Base-by-base conservation (phyloP, 2,888 invertebrate genomes). In the Amiota communis region DNA sequence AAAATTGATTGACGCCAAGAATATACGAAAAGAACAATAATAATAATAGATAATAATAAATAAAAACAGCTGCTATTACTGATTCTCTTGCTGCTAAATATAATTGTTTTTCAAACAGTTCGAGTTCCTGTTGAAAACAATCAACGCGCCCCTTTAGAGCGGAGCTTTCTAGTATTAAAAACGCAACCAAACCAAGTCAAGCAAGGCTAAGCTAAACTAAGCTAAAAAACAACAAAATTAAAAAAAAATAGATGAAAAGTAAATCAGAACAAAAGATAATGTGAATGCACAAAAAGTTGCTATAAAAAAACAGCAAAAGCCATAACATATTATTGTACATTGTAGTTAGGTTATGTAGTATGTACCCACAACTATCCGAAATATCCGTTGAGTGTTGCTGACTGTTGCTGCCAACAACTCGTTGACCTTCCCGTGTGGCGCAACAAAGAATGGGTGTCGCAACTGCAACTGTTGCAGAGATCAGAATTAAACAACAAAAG, bases 371-470 rank as follows among this genome's bases (percentile, higher is more conserved):
- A 68, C 51, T 23, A 73, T 20, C 53, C 63, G 63, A 17, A 63
- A 36, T 13, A 12, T 63, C 46, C 15, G 46, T 17, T 12, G 46
- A 36, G 36, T 63, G 23, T 36, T 63, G 23, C 46, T 63, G 63
- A 8, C 17, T 59, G 17, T 59, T 59, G 59, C 12, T 59, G 59
- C 36, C 49, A 10, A 49, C 49, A 20, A 85, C 77, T 81, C 64
- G 85, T 71, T 85, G 84, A 85, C 82, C 82, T 83, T 83, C 85
- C 79, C 84, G 67, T 15, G 67, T 68, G 67, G 67, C 17, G 67
- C 53, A 68, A 53, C 48, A 68, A 23, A 51, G 67, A 53, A 68
- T 68, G 67, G 63, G 20, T 20, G 17, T 20, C 8, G 53, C n/a
- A 49, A 17, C 49, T 65, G 65, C 65, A 65, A 65, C 65, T 49